Evolutionary conservation across 2,797 vertebrate species (phyloP), one percentile per base, ranked within the genome.

Genomic region (Acropternis orthonyx): DNA sequence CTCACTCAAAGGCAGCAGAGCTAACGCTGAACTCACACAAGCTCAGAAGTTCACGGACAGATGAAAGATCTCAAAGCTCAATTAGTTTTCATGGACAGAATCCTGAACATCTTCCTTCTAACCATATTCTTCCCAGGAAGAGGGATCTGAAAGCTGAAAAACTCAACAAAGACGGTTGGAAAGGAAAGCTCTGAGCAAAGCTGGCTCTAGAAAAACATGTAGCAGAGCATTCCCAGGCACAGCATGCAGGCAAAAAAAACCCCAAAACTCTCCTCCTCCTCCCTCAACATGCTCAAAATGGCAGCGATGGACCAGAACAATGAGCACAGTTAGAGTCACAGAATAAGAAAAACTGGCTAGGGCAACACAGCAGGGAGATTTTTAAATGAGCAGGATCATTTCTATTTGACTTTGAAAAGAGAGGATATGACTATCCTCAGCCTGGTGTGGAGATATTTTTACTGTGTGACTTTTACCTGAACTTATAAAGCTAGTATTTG

Each of bases 331-430:
- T 36, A 85, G 81, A 95, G 46, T 44, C 39, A 34, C 5, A 36
- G 55, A 36, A 88, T 95, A 85, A 91, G 79, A 79, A 91, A 94
- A 82, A 89, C 77, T 83, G 81, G 71, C 67, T 93, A 89, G 67
- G 68, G 58, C 85, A 95, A 71, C 74, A 36, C 86, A 67, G 73
- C 77, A 79, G 89, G 48, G 39, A 89, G 61, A 72, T 96, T 85
- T 94, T 97, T 93, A 97, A 97, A 95, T 90, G 91, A 92, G 94
- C 61, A 89, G 92, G 61, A 94, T 96, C 95, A 90, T 95, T 97
- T 95, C 27, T 95, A 96, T 95, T 96, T 94, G 90, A 95, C 97
- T 95, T 79, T 0, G 6, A 56, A 97, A 83, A 90, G 77, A 93
- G 85, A 93, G 85, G 89, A 51, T 96, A 80, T 89, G 63, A 92